Evolutionary conservation across 2,113 vertebrate genomes (phyloP).

Genomic region (Chunga burmeisteri): DNA sequence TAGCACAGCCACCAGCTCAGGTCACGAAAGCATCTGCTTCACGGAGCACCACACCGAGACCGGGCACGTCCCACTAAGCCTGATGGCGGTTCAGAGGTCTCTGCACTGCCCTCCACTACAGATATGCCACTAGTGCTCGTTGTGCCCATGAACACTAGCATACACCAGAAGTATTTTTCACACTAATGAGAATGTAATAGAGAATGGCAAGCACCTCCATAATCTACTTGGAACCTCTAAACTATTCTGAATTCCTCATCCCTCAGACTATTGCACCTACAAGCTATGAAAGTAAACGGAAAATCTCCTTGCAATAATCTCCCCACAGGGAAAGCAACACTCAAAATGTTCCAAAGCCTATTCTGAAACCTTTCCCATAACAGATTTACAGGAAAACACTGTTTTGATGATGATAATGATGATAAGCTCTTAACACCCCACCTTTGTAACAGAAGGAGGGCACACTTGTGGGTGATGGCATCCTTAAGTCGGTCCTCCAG

Average conservation of each 20-base stretch:
- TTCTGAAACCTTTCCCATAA: neutral
- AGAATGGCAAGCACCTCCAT: neutral
- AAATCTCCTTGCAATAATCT: neutral
- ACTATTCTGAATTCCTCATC: neutral
- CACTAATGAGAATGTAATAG: fast-evolving
- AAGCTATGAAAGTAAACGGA: neutral
- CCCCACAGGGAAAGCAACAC: neutral
- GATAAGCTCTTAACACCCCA: neutral
- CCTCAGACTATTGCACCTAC: neutral
- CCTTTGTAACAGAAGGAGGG: neutral
- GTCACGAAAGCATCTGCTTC: neutral
- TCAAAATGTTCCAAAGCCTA: neutral
- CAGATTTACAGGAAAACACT: neutral
- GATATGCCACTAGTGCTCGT: fast-evolving
- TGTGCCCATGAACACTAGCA: fast-evolving
- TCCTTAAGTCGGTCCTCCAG: neutral
- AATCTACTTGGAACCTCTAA: neutral
- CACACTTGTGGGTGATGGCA: neutral
- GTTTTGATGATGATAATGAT: neutral
- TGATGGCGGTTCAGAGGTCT: neutral
- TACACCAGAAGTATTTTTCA: neutral
- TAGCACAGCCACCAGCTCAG: neutral
- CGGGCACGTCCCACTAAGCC: neutral
- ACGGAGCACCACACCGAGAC: fast-evolving
- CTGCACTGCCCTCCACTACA: neutral